phyloP scores from a whole-genome alignment of 1,140 invertebrate species.

The Drosophila hydei region DNA sequence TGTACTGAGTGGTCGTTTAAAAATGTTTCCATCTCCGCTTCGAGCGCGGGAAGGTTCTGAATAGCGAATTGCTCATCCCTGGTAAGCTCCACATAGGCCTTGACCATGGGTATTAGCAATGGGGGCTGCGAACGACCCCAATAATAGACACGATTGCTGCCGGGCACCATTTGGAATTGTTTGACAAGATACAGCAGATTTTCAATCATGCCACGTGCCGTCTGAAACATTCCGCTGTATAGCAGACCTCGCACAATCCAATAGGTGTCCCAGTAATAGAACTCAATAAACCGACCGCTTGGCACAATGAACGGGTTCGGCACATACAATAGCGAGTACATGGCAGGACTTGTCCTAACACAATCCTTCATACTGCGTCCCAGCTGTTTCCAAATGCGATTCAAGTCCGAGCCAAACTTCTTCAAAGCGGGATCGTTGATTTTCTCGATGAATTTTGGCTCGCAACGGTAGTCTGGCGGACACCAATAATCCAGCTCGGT shows the following conservation, averaged over 20 bases:
- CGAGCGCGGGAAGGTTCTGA: slow-evolving; percentile 88
- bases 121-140: slow-evolving; percentile 92
- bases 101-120: slow-evolving; percentile 93
- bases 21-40: slow-evolving; percentile 92
- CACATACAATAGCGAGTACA: slow-evolving; percentile 94
- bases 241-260: slow-evolving; percentile 95
- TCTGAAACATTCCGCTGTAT: slow-evolving; percentile 91
- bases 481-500: slow-evolving; percentile 90
- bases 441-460: slow-evolving; percentile 86
- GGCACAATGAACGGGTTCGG: slow-evolving; percentile 95
- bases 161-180: slow-evolving; percentile 92
- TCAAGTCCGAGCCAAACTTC: slow-evolving; percentile 88
- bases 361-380: slow-evolving; percentile 92
- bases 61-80: slow-evolving; percentile 89
- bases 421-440: slow-evolving; percentile 89
- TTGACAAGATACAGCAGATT: slow-evolving; percentile 92
- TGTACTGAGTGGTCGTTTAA: slow-evolving; percentile 88
- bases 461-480: slow-evolving; percentile 89
- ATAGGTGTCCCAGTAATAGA: slow-evolving; percentile 98
- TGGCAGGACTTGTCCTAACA: slow-evolving; percentile 88
- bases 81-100: slow-evolving; percentile 90
- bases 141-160: slow-evolving; percentile 95
- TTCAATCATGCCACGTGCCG: slow-evolving; percentile 91
- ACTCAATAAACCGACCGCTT: slow-evolving; percentile 94
- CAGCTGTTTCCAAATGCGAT: slow-evolving; percentile 92